Conservation (phyloP, 37 sponge, comb jelly and placozoan genomes). For the Eunapius fragilis region DNA sequence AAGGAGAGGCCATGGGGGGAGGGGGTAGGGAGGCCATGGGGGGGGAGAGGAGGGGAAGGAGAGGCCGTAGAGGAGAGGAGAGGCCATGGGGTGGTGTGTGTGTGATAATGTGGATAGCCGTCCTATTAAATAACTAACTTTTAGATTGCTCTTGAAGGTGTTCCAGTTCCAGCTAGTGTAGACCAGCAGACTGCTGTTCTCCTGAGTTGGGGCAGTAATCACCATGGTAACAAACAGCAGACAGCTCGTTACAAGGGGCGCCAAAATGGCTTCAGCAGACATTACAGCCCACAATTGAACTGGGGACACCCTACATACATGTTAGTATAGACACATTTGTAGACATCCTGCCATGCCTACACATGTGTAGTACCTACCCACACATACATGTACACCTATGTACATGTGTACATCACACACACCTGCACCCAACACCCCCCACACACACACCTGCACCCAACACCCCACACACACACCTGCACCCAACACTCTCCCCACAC, state of each 20-base stretch:
- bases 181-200: neutral
- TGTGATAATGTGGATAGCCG: neutral
- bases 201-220: neutral
- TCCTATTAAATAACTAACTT: constrained; percentile 9
- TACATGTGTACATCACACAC: constrained; percentile 3
- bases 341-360: no score
- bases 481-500: no score
- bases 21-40: neutral
- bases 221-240: neutral
- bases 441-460: constrained; percentile 34
- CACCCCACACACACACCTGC: constrained; percentile 50
- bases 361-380: no score
- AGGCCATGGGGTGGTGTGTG: no score
- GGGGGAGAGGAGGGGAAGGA: neutral
- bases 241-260: neutral
- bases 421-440: constrained; percentile 26
- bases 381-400: constrained; percentile 27
- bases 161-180: constrained; percentile 71
- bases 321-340: no score
- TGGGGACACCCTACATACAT: no score
- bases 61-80: neutral
- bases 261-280: no score
- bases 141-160: constrained; percentile 54
- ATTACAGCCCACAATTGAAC: no score
- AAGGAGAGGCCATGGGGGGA: neutral